Evolutionary conservation across 2,113 vertebrate genomes (phyloP), one percentile per base, ranked within the genome.

Genomic region (Cynoglossus semilaevis): DNA sequence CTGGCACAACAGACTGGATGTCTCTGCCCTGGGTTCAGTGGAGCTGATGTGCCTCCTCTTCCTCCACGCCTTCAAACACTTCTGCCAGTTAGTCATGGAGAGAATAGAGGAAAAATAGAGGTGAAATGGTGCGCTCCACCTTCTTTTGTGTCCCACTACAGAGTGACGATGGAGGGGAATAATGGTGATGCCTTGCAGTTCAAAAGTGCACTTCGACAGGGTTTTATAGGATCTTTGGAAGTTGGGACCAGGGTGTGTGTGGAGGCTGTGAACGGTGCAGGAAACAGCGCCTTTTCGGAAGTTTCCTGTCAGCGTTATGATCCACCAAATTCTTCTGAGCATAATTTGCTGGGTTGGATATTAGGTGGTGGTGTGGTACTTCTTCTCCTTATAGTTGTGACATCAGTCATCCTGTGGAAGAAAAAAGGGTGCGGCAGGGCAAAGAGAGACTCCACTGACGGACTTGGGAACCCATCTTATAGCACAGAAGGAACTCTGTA

Each of bases 81-180:
- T 47, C n/a, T 10, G 0, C 76, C 77, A 37, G 11, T 72, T 57
- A 63, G 15, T 12, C 8, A 49, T 13, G 78, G 84, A 47, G 37
- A 45, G 0, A 9, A 72, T 72, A 45, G 19, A 16, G 65, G 73
- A 43, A 48, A 82, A 18, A 61, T 87, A 8, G 75, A 82, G 34
- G 80, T 91, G 7, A 62, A 76, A n/a, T 92, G 91, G 88, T 92
- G 91, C 1, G 88, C 91, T 14, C 91, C 91, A 1, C 70, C 63
- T 10, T 92, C 91, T 15, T 70, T 61, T 2, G 86, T 92, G 40
- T 72, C 72, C 1, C 6, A 6, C 9, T 92, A 91, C 64, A 82
- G 56, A 63, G 80, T 91, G n/a, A 17, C 79, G 14, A 35, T 85
- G 0, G 76, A 87, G 11, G 81, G 59, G 5, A 37, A 15, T 8